Evolutionary conservation across 2,797 vertebrate species (phyloP).

Genomic region (Melanotaenia parkinsoni): DNA sequence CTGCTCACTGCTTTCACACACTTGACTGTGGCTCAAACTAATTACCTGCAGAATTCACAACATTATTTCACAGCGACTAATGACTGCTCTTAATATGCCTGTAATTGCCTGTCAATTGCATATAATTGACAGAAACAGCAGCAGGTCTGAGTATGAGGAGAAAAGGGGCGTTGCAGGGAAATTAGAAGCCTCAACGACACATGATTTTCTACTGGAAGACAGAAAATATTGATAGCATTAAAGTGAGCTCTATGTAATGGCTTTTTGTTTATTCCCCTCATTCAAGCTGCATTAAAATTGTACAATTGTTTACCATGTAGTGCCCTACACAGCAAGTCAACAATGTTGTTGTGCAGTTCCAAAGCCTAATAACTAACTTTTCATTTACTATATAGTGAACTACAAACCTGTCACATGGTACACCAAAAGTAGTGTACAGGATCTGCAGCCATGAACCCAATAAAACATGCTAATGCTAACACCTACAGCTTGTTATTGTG

Average conservation of each 20-base stretch:
- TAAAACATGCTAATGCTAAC: no score
- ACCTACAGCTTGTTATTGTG: neutral
- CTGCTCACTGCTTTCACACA: conserved; percentile 47
- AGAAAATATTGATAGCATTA: conserved; percentile 40
- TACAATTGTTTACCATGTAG: neutral
- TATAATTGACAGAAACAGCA: conserved; percentile 72
- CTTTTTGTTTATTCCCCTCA: neutral
- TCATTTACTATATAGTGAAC: no score
- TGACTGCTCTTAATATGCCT: conserved; percentile 70
- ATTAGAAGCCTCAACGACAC: conserved; percentile 36
- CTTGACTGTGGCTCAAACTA: conserved; percentile 60
- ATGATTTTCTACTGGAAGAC: conserved; percentile 49
- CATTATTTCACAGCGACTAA: conserved; percentile 68
- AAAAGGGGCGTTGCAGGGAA: conserved; percentile 7
- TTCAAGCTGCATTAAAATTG: neutral
- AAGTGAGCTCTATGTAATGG: conserved; percentile 11
- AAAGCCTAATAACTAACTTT: neutral
- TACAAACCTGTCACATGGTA: no score
- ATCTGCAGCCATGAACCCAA: no score
- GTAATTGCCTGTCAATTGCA: conserved; percentile 78
- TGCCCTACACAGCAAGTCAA: no score
- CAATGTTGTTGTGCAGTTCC: neutral
- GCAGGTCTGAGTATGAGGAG: conserved; percentile 18
- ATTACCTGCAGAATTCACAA: conserved; percentile 73
- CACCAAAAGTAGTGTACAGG: no score